phyloP scores from a whole-genome alignment of 2,113 vertebrate genomes.

The Menura novaehollandiae region DNA sequence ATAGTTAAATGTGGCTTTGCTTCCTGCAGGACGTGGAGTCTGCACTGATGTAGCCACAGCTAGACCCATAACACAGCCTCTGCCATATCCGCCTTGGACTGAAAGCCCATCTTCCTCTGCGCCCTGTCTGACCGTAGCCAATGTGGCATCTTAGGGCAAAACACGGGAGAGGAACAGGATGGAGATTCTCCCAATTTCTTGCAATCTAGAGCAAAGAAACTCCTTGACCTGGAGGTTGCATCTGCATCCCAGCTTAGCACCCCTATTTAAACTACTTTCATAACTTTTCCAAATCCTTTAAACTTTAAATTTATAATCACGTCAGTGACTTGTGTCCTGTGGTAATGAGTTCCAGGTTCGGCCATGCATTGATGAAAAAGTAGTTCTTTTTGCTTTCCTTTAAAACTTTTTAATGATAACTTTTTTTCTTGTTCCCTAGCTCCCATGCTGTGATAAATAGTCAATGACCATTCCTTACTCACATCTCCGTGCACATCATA shows the following conservation, averaged over 20 bases:
- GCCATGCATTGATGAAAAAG: neutral
- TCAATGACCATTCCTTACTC: neutral
- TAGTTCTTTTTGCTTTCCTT: neutral
- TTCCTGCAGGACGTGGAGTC: neutral
- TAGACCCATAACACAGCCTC: neutral
- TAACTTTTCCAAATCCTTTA: neutral
- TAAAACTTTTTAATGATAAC: neutral
- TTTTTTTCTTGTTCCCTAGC: neutral
- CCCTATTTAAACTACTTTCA: neutral
- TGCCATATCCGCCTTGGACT: neutral
- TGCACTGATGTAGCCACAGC: neutral
- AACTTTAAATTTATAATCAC: neutral
- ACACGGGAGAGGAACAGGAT: neutral
- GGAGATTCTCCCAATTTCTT: neutral
- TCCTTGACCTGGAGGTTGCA: neutral
- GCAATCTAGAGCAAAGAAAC: neutral
- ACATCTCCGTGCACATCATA: accelerated
- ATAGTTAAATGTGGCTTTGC: neutral
- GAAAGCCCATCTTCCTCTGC: neutral
- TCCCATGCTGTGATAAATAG: neutral
- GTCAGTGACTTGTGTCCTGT: neutral
- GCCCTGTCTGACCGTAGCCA: neutral
- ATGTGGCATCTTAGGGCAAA: neutral
- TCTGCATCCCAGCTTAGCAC: neutral
- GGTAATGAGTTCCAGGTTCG: neutral